Base-by-base conservation (phyloP, 2,888 invertebrate genomes). In the Lumbricus terrestris region DNA sequence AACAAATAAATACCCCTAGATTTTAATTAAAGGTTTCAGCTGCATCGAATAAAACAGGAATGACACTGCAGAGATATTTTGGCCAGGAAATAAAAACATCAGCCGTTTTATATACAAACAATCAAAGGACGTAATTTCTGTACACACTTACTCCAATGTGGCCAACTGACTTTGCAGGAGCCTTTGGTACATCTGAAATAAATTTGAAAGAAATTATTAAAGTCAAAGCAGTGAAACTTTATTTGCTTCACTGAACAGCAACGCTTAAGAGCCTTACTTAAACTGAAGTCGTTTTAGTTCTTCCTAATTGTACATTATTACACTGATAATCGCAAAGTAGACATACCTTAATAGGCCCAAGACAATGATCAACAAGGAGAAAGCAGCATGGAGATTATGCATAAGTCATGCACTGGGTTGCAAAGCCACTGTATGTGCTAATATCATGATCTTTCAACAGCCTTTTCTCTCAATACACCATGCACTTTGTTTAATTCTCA, bases 141-240 rank as follows among this genome's bases (percentile, higher is more conserved):
- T 69, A 3, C 29, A 69, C 69, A 85, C 85, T 85, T 85, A 85
- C 85, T 23, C 85, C 85, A 35, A 85, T 85, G 34, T 85, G 85
- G 34, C 35, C 85, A 85, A 85, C 85, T 8, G n/a, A 20, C n/a
- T 85, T 85, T 85, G 35, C 85, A 35, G 85, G n/a, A 34, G 85
- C 16, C 34, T 85, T 85, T 35, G 18, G 23, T 20, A 35, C 37
- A 37, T 85, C 85, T 85, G 8, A 85, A 85, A 85, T 35, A 29
- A 69, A 16, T 69, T 29, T 69, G 8, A 69, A n/a, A 29, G 69
- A 69, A 69, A 69, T 69, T 69, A 8, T n/a, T 16, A 16, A 54
- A 29, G n/a, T 29, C 69, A n/a, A 69, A 69, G 11, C 69, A 29
- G 29, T 11, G 16, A 69, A 69, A 69, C 29, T 47, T 47, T 69